Base-by-base conservation (phyloP, 2,888 invertebrate genomes). In the Agriotes lineatus region DNA sequence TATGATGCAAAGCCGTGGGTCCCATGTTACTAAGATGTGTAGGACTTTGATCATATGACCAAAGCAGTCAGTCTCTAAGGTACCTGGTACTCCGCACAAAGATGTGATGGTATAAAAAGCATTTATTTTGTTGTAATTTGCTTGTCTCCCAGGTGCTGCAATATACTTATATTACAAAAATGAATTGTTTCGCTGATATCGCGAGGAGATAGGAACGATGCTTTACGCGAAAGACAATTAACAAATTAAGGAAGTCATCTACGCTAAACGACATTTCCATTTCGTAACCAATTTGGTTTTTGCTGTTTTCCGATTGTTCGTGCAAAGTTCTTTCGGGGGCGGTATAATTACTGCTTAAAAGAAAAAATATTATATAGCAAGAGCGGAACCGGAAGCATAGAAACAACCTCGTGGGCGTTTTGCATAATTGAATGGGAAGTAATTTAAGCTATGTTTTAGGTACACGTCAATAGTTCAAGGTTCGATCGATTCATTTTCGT, bases 391-490 rank as follows among this genome's bases (percentile, higher is more conserved):
- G 42, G 42, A 42, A 42, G 42, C 16, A 14, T 9, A 42, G 42
- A 18, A 45, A 45, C 20, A 20, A 7, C 20, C 45, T 45, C 12
- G 45, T 6, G n/a, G 45, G 7, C 20, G 20, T 45, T 45, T n/a
- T 50, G 50, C 50, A 50, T 50, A 50, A 50, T 50, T 50, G 50
- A 50, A 30, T 16, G 18, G 50, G 30, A 50, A 50, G 50, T 30
- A 16, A 30, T 50, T 50, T 50, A 50, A 18, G 5, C 14, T 6
- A 9, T 30, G 16, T 50, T 50, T 33, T 33, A n/a, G n/a, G n/a
- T n/a, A 50, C 50, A 33, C 3, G 16, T 6, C 30, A 12, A n/a
- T 7, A 50, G 50, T 33, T n/a, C 50, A 50, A 50, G 50, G 50
- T 33, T 16, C 12, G 30, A 50, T 50, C 50, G 50, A 50, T 50